A percentile compares a stretch with the other conserved stretches of the same genome.
phyloP scores from a whole-genome alignment of 2,888 invertebrate species.

The Drosophila quasianomalipes region DNA sequence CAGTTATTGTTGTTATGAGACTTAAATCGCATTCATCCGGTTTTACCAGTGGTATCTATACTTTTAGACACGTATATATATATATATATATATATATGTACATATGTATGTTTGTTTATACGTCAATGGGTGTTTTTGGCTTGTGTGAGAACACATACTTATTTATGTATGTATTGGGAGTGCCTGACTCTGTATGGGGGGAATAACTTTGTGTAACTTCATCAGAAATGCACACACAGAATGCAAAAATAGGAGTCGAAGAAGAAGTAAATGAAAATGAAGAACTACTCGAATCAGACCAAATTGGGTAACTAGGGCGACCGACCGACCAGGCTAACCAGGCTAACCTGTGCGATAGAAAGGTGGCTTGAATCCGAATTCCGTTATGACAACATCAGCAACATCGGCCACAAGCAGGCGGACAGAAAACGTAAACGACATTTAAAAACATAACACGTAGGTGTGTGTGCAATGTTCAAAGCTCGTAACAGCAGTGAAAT shows the following conservation, averaged over 20 bases:
- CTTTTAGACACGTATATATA: background rate
- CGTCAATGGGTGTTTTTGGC: conserved; percentile 2
- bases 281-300: conserved; percentile 14
- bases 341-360: conserved; percentile 25
- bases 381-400: conserved; percentile 62
- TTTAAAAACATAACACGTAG: conserved; percentile 52
- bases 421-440: conserved; percentile 13
- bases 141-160: background rate
- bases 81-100: background rate
- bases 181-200: background rate
- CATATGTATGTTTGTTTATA: background rate
- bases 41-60: conserved; percentile 57
- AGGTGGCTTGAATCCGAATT: conserved; percentile 36
- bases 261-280: background rate
- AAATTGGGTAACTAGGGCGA: conserved; percentile 31
- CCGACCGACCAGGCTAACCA: background rate
- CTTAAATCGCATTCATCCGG: conserved; percentile 68
- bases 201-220: conserved; percentile 3
- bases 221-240: conserved; percentile 8
- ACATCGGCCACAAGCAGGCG: conserved; percentile 24
- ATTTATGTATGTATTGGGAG: background rate
- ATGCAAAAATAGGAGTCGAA: background rate
- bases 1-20: conserved; percentile 68
- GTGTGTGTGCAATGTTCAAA: conserved; percentile 42
- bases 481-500: conserved; percentile 27